Evolutionary conservation across 2,113 vertebrate genomes (phyloP).

Genomic region (Cariama cristata): DNA sequence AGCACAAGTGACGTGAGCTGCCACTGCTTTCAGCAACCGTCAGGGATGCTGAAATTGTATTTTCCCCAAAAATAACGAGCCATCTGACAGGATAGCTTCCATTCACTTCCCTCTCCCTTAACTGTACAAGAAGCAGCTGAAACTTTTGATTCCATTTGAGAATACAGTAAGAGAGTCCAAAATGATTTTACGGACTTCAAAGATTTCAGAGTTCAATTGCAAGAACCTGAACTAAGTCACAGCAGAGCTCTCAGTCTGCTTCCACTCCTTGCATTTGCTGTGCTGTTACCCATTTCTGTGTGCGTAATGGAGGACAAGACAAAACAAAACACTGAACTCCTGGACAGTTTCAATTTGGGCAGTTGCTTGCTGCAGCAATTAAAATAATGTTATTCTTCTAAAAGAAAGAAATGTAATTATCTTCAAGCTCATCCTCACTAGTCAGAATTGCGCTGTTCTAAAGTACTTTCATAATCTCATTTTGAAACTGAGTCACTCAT

Average conservation of each 20-base stretch:
- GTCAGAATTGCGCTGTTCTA: background rate
- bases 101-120: background rate
- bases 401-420: background rate
- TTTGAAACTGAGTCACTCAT: background rate
- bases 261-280: background rate
- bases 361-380: background rate
- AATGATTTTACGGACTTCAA: background rate
- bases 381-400: background rate
- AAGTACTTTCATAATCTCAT: background rate
- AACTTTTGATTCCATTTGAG: background rate
- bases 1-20: background rate
- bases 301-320: accelerated
- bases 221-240: background rate
- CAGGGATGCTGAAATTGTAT: background rate
- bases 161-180: background rate
- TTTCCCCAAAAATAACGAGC: background rate
- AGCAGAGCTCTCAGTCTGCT: background rate
- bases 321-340: background rate
- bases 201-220: background rate
- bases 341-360: background rate
- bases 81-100: background rate
- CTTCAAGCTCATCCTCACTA: background rate
- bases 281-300: background rate
- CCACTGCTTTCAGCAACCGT: background rate
- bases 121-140: background rate